Conservation (phyloP, 2,888 invertebrate species). For the Drosophila subquinaria region DNA sequence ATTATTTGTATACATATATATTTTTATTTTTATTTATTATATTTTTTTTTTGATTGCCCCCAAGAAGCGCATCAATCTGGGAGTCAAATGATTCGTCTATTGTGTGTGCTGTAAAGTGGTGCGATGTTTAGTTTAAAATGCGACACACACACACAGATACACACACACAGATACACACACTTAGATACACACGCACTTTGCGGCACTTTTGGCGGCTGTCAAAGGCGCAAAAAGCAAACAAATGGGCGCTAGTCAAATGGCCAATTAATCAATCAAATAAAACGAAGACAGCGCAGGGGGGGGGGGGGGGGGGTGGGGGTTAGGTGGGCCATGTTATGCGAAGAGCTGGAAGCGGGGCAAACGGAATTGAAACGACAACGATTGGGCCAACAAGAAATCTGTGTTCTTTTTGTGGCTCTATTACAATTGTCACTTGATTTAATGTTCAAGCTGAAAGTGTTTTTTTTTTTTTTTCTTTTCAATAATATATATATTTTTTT, state of each 20-base stretch:
- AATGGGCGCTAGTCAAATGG: slow-evolving; percentile 56
- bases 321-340: neutral
- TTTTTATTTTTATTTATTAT: slow-evolving; percentile 3
- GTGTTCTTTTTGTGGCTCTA: slow-evolving; percentile 25
- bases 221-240: slow-evolving; percentile 34
- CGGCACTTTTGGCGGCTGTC: slow-evolving; percentile 38
- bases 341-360: neutral
- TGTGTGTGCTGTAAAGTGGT: slow-evolving; percentile 10
- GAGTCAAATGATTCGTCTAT: slow-evolving; percentile 21
- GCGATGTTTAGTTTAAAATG: slow-evolving; percentile 18
- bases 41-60: neutral
- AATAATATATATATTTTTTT: neutral
- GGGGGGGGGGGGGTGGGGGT: neutral
- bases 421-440: slow-evolving; percentile 71
- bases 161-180: neutral
- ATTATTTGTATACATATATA: neutral
- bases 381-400: slow-evolving; percentile 6
- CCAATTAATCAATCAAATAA: slow-evolving; percentile 73
- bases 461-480: neutral
- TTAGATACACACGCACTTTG: slow-evolving; percentile 11
- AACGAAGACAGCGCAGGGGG: neutral
- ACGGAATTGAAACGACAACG: slow-evolving; percentile 4
- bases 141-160: neutral
- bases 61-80: slow-evolving; percentile 20
- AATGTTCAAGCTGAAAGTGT: slow-evolving; percentile 51